A percentile compares a stretch with the other conserved stretches of the same genome.
These are phyloP conservation scores for Phenacoccus solenopsis DNA, from an alignment of 1,140 invertebrate species.

Conservation along the genomic window DNA sequence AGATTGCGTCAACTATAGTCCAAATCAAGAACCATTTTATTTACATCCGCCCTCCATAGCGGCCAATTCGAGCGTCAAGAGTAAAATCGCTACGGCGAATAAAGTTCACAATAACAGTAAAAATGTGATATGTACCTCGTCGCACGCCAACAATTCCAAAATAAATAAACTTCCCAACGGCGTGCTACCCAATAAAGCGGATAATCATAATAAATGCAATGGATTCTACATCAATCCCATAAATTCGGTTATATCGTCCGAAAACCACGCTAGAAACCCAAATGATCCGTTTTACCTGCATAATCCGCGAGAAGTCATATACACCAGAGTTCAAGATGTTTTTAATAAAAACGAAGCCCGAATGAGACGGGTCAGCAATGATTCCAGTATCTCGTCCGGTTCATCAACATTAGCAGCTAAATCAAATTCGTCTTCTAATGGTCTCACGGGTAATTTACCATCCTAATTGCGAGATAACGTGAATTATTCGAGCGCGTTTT, in stretches of 20 bases:
- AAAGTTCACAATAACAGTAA: constrained; percentile 18
- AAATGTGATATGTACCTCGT: neutral
- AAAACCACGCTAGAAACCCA: constrained; percentile 22
- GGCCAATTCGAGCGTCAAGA: constrained; percentile 21
- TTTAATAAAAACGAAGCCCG: constrained; percentile 41
- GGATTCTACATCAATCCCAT: constrained; percentile 70
- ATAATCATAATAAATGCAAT: constrained; percentile 21
- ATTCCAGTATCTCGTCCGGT: constrained; percentile 9
- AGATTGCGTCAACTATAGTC: constrained; percentile 39
- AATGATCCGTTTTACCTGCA: constrained; percentile 72
- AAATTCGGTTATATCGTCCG: constrained; percentile 38
- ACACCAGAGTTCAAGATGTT: constrained; percentile 62
- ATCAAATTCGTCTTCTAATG: constrained; percentile 7
- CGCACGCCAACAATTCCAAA: neutral
- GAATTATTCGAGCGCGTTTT: neutral
- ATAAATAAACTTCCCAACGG: neutral
- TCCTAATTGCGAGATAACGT: neutral
- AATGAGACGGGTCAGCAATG: constrained; percentile 19
- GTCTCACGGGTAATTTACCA: constrained; percentile 10
- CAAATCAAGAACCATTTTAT: constrained; percentile 51
- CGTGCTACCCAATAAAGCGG: neutral
- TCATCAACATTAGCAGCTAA: constrained; percentile 29
- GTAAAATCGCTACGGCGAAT: neutral
- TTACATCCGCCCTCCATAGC: constrained; percentile 47
- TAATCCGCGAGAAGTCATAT: constrained; percentile 53